Evolutionary conservation across 2,113 vertebrate genomes (phyloP).

Genomic region (Ptyas mucosa): DNA sequence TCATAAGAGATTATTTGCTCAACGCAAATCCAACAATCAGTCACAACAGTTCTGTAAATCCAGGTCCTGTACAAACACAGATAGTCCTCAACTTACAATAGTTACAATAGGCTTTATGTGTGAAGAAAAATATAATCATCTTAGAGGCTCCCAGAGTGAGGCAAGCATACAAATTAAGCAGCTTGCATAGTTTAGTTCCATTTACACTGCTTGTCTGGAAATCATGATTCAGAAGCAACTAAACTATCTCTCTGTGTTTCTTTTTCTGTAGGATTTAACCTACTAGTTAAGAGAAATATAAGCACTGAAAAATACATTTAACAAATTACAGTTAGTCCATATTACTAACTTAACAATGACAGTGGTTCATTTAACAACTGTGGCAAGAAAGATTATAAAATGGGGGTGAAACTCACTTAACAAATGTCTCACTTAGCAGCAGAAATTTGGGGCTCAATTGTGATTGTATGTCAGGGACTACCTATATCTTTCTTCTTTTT

Average conservation of each 20-base stretch:
- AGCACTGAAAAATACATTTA: not conserved
- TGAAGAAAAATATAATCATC: constrained; percentile 26
- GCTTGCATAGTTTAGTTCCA: constrained; percentile 13
- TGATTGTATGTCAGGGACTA: no score
- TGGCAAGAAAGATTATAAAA: no score
- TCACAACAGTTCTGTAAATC: not conserved
- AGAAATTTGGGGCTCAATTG: no score
- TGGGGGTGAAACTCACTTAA: no score
- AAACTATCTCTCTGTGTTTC: constrained; percentile 4
- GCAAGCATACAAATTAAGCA: constrained; percentile 21
- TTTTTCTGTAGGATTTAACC: not conserved
- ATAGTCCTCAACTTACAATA: not conserved
- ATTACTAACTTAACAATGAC: no score
- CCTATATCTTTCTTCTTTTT: no score
- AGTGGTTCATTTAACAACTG: no score
- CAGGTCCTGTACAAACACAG: not conserved
- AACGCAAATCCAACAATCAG: not conserved
- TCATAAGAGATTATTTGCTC: not conserved
- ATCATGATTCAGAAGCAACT: not conserved
- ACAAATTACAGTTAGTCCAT: not conserved
- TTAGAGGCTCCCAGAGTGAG: constrained; percentile 30
- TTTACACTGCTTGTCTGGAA: constrained; percentile 27
- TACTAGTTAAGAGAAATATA: not conserved
- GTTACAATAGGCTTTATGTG: not conserved
- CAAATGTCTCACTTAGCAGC: no score